phyloP scores from a whole-genome alignment of 1,140 invertebrate species.

The Zaprionus inermis region DNA sequence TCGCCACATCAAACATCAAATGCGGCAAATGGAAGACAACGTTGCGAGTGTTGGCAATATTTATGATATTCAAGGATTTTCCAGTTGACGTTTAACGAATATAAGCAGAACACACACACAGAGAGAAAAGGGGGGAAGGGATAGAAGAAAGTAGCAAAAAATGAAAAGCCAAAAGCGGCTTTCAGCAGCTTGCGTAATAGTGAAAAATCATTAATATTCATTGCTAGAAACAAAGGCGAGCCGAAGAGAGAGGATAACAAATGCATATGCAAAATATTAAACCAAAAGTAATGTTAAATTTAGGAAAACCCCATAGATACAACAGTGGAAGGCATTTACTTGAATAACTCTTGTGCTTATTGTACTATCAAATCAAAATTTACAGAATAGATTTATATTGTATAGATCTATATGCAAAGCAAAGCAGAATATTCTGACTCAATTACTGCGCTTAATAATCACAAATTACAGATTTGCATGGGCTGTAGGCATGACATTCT shows the following conservation, averaged over 20 bases:
- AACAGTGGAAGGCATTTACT: too few relatives aligned
- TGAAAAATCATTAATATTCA: slow-evolving; percentile 68
- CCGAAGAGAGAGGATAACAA: background rate
- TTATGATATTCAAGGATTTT: slow-evolving; percentile 77
- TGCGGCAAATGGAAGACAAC: slow-evolving; percentile 42
- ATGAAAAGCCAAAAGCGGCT: slow-evolving; percentile 35
- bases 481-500: too few relatives aligned
- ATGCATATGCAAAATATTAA: background rate
- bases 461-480: too few relatives aligned
- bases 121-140: slow-evolving; percentile 5
- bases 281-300: background rate
- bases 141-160: slow-evolving; percentile 4
- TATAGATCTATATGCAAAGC: too few relatives aligned
- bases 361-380: too few relatives aligned
- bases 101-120: slow-evolving; percentile 32
- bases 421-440: too few relatives aligned
- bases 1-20: slow-evolving; percentile 59
- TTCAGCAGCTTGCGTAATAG: slow-evolving; percentile 38
- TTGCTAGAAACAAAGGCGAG: slow-evolving; percentile 29
- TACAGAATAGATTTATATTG: too few relatives aligned
- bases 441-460: too few relatives aligned
- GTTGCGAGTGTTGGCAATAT: slow-evolving; percentile 55
- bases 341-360: too few relatives aligned
- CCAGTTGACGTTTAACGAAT: slow-evolving; percentile 57
- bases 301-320: background rate